phyloP scores from a whole-genome alignment of 2,888 invertebrate species.

The Xestia c-nigrum region DNA sequence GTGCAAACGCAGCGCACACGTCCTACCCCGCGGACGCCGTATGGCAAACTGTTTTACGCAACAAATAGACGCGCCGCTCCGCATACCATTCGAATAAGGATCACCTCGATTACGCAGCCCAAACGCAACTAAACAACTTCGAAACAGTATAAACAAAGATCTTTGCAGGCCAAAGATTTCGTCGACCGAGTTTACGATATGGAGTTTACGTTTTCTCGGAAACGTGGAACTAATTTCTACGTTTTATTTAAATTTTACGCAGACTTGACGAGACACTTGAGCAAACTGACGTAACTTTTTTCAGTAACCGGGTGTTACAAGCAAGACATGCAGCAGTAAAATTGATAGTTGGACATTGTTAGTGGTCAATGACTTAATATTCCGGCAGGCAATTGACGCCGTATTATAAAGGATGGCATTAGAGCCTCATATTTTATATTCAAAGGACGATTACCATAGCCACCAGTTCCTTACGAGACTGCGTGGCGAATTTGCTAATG shows the following conservation, averaged over 20 bases:
- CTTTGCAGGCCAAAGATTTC: conserved; percentile 75
- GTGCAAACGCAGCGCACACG: conserved; percentile 73
- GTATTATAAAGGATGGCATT: conserved; percentile 63
- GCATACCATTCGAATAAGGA: conserved; percentile 88
- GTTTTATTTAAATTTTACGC: conserved; percentile 55
- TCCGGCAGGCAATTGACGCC: conserved; percentile 30
- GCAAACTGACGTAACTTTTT: conserved; percentile 76
- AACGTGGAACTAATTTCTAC: conserved; percentile 66
- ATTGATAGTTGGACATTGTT: conserved; percentile 6
- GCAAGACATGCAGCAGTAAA: conserved; percentile 4
- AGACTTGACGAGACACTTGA: conserved; percentile 70
- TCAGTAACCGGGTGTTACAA: conserved; percentile 33
- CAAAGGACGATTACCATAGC: conserved; percentile 72
- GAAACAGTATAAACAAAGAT: conserved; percentile 81
- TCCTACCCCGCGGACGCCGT: conserved; percentile 75
- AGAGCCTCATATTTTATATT: conserved; percentile 73
- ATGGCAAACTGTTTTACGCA: conserved; percentile 82
- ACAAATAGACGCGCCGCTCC: conserved; percentile 78
- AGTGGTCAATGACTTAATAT: conserved; percentile 46
- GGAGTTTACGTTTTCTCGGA: conserved; percentile 64
- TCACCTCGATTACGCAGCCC: conserved; percentile 85
- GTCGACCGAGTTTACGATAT: conserved; percentile 71
- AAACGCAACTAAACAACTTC: conserved; percentile 81
- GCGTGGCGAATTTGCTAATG: conserved; percentile 71
- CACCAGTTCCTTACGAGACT: conserved; percentile 78